Conservation (phyloP, 2,888 invertebrate genomes). For the Pachycephus smyrnensis region DNA sequence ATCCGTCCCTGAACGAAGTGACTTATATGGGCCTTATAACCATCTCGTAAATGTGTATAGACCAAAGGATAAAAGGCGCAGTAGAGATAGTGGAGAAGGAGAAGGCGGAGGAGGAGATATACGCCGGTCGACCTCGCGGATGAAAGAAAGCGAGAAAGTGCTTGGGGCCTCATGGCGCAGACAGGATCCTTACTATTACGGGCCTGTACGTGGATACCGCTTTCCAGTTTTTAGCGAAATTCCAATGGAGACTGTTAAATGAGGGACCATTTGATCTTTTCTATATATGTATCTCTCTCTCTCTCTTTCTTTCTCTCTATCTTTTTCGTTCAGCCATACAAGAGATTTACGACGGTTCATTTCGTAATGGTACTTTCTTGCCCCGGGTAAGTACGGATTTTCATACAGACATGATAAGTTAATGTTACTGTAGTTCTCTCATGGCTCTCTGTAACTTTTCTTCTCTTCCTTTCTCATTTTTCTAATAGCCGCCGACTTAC, state of each 20-base stretch:
- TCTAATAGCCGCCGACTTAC: constrained; percentile 43
- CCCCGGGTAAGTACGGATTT: background rate
- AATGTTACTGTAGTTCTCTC: background rate
- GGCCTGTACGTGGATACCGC: constrained; percentile 21
- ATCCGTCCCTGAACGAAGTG: constrained; percentile 44
- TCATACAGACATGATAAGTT: background rate
- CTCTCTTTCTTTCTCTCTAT: background rate
- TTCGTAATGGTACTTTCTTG: background rate
- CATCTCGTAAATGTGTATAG: background rate
- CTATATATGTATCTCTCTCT: background rate
- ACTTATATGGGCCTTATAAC: background rate
- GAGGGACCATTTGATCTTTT: background rate
- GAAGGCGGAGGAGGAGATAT: constrained; percentile 18
- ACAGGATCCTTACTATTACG: constrained; percentile 26
- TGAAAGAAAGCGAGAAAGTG: constrained; percentile 63
- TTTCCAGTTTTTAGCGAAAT: constrained; percentile 34
- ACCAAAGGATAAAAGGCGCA: background rate
- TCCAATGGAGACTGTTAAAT: background rate
- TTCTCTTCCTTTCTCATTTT: background rate
- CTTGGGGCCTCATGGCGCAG: constrained; percentile 20
- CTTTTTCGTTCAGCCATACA: background rate
- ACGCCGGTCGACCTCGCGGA: constrained; percentile 58
- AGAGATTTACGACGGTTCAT: background rate
- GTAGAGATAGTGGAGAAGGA: background rate
- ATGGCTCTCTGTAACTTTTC: background rate